Conservation (phyloP, 2,113 vertebrate species). For the Mellivora capensis region DNA sequence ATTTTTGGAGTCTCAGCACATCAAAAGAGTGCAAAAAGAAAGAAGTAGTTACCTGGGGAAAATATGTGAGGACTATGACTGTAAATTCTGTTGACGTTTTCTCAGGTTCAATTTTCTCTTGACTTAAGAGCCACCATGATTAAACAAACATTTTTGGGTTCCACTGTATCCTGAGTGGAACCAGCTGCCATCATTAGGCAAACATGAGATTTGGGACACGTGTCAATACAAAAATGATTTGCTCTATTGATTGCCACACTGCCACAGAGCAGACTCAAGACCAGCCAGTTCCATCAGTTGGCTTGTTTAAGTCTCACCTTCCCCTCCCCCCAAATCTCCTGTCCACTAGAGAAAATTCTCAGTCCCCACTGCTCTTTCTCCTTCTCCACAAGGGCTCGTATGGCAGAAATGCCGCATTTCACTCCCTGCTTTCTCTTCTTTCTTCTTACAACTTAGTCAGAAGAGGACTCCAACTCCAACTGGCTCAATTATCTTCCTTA, state of each 20-base stretch:
- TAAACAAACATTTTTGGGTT: constrained; percentile 37
- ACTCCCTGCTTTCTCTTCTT: neutral
- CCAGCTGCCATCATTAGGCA: neutral
- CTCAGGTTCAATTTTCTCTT: neutral
- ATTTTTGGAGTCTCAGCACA: neutral
- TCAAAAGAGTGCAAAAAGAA: neutral
- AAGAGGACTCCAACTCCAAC: neutral
- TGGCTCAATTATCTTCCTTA: neutral
- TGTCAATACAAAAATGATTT: constrained; percentile 41
- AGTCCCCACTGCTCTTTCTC: neutral
- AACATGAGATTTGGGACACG: neutral
- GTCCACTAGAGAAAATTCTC: neutral
- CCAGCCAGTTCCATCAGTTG: neutral
- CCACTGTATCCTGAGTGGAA: neutral
- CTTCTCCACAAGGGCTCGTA: neutral
- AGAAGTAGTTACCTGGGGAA: neutral
- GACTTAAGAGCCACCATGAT: neutral
- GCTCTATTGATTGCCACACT: neutral
- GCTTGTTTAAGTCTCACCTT: neutral
- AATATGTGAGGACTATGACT: neutral
- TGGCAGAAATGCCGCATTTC: neutral
- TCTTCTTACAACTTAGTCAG: neutral
- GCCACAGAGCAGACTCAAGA: neutral
- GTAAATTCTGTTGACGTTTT: neutral
- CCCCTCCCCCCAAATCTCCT: neutral